Base-by-base conservation (phyloP, 2,113 vertebrate genomes). In the Syngnathoides biaculeatus region DNA sequence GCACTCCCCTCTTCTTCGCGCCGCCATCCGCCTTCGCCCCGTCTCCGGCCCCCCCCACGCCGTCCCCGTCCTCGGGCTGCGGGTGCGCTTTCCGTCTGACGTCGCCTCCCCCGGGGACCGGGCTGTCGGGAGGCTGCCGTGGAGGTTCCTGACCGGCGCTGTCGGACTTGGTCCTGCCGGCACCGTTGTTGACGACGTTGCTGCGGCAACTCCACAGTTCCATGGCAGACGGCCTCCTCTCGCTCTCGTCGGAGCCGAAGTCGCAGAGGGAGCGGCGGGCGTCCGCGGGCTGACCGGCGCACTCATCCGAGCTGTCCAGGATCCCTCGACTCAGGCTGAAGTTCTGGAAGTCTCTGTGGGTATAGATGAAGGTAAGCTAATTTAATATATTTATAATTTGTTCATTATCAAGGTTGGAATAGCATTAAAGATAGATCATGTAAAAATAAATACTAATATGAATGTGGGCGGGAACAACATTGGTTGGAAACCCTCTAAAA, bases 301-400 rank as follows among this genome's bases (percentile, higher is more conserved):
- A 9, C 65, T 91, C 74, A 58, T 82, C 78, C 53, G 90, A 61
- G 69, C 74, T 74, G 75, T 98, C 96, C 66, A 91, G 59, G 52
- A 90, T 73, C 24, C 87, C 93, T 74, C 91, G 93, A 81, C 74
- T 92, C 80, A 96, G 84, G 69, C 88, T 92, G 72, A 95, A 92
- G 74, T 88, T 90, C 86, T 98, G 96, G 77, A 98, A 97, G 85
- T 99, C 97, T 78, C 94, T 90, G 40, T 89, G 90, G 73, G 63
- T 9, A 79, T 11, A 26, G 60, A 40, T 12, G 3, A 50, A 67
- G 38, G 52, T 79, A 62, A 15, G 27, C 5, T 26, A 30, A 57
- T 57, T 57, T 57, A n/a, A n/a, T n/a, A n/a, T n/a, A n/a, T n/a
- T n/a, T n/a, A n/a, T n/a, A n/a, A n/a, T n/a, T 1, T 17, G 15